These are phyloP conservation scores for Alosa sapidissima DNA, from an alignment of 2,797 vertebrate genomes.

Conservation along the genomic window DNA sequence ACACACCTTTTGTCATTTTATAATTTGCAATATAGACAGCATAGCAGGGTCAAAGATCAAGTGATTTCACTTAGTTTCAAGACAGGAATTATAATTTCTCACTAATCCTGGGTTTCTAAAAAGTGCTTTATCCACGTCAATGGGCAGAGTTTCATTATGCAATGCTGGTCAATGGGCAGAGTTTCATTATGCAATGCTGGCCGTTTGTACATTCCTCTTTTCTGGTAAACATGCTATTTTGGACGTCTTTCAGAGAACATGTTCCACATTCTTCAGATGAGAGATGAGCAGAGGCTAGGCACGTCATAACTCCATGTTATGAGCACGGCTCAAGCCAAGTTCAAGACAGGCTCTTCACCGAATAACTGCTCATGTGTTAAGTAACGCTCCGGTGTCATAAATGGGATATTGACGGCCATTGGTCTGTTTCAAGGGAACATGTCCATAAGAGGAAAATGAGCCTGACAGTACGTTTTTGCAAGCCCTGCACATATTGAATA, in stretches of 20 bases:
- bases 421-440: background rate
- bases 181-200: background rate
- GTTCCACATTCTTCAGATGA: background rate
- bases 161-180: background rate
- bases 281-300: background rate
- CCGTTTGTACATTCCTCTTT: background rate
- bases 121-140: background rate
- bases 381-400: background rate
- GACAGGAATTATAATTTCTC: background rate
- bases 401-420: background rate
- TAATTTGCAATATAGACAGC: background rate
- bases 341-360: background rate
- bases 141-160: background rate
- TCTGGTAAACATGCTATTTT: background rate
- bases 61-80: slow-evolving; percentile 7
- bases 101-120: slow-evolving; percentile 5
- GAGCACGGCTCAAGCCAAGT: background rate
- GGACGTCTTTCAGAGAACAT: background rate
- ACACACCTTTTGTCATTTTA: background rate
- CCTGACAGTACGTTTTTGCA: background rate
- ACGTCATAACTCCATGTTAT: background rate
- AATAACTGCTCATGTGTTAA: background rate
- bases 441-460: background rate
- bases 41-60: slow-evolving; percentile 33
- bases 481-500: background rate